phyloP scores from a whole-genome alignment of 2,113 vertebrate species.

The Talpa occidentalis region DNA sequence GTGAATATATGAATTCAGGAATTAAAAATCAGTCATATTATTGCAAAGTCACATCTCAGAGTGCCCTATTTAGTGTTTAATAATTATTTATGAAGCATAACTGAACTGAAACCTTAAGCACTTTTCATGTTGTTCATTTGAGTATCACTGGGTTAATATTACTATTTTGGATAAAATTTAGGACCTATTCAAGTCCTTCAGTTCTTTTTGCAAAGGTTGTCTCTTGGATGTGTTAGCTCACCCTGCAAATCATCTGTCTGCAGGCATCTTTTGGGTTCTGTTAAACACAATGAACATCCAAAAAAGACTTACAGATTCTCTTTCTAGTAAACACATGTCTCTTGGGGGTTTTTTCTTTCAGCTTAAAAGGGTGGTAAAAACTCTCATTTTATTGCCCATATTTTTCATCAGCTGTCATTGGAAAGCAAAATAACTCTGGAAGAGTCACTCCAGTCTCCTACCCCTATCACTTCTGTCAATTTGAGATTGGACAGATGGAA shows the following conservation, averaged over 20 bases:
- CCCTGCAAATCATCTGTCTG: not conserved
- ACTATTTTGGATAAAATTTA: not conserved
- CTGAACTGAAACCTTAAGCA: not conserved
- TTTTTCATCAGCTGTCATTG: not conserved
- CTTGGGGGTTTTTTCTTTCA: not conserved
- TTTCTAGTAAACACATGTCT: not conserved
- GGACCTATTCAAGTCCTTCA: not conserved
- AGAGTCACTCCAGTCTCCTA: not conserved
- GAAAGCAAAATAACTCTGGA: not conserved
- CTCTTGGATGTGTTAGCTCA: not conserved
- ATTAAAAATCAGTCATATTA: constrained; percentile 4
- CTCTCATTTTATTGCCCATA: not conserved
- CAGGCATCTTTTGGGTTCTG: not conserved
- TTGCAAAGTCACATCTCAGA: not conserved
- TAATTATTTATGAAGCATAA: constrained; percentile 30
- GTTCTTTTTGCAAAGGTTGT: not conserved
- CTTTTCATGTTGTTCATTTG: not conserved
- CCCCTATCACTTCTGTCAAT: constrained; percentile 1
- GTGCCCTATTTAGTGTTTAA: not conserved
- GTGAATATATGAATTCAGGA: constrained; percentile 17
- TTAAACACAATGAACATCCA: not conserved
- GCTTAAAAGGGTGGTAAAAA: not conserved
- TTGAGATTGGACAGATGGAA: constrained; percentile 48
- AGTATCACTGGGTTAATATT: not conserved
- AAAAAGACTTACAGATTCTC: not conserved